Evolutionary conservation across 2,888 invertebrate species (phyloP).

Genomic region (Brenthis daphne): DNA sequence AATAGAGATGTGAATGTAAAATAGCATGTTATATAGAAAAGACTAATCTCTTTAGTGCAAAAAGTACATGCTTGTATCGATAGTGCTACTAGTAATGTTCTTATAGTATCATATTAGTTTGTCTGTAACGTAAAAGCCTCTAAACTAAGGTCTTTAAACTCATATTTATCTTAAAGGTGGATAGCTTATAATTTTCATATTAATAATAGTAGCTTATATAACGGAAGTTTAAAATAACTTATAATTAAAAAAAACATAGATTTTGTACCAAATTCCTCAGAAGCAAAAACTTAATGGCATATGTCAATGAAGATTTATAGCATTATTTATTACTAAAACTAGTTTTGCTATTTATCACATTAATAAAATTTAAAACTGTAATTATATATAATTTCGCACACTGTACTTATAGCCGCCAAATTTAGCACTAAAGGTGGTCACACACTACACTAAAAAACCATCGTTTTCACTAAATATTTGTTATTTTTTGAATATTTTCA

Average conservation of each 20-base stretch:
- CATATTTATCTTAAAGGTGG: background rate
- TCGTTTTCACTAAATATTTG: background rate
- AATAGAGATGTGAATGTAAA: constrained; percentile 18
- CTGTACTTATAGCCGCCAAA: too few relatives aligned
- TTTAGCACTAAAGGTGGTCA: too few relatives aligned
- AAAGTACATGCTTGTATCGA: constrained; percentile 10
- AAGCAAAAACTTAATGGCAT: constrained; percentile 5
- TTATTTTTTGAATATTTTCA: constrained; percentile 5
- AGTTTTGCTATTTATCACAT: background rate
- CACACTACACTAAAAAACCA: too few relatives aligned
- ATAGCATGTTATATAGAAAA: constrained; percentile 25
- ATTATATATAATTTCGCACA: too few relatives aligned
- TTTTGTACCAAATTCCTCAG: background rate
- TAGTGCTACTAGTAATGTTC: constrained; percentile 1
- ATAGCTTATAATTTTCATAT: constrained; percentile 4
- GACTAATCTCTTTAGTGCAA: constrained; percentile 37
- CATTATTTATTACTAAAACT: background rate
- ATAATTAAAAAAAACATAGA: background rate
- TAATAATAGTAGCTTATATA: background rate
- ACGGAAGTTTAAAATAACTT: background rate
- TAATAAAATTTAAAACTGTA: too few relatives aligned
- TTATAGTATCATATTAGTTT: too few relatives aligned
- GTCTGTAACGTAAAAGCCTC: too few relatives aligned
- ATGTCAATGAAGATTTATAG: constrained; percentile 6
- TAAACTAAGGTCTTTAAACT: background rate